These are phyloP conservation scores for Eulemur rubriventer DNA, from an alignment of 2,797 vertebrate species.

Conservation along the genomic window DNA sequence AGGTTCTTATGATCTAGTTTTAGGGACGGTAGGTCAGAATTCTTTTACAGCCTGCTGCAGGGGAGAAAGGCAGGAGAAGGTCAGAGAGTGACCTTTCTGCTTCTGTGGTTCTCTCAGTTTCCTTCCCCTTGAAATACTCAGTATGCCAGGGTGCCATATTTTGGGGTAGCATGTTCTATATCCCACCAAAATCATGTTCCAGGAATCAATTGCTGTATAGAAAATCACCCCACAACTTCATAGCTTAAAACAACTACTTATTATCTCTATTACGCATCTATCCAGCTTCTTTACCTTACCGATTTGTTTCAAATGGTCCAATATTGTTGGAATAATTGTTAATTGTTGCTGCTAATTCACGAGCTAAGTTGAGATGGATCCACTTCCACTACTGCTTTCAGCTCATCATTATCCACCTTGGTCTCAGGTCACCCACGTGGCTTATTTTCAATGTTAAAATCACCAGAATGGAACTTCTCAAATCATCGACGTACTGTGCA, in stretches of 20 bases:
- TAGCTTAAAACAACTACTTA: background rate
- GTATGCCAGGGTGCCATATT: background rate
- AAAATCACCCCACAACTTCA: background rate
- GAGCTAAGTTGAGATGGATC: too few species aligned
- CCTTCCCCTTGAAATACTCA: background rate
- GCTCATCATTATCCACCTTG: too few species aligned
- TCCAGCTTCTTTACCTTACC: too few species aligned
- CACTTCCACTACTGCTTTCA: too few species aligned
- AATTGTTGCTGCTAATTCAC: too few species aligned
- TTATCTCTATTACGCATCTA: background rate
- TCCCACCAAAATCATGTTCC: background rate
- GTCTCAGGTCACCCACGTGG: too few species aligned
- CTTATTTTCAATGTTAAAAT: too few species aligned
- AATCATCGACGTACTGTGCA: too few species aligned
- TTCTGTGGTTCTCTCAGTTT: background rate
- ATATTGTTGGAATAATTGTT: too few species aligned
- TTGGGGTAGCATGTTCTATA: background rate
- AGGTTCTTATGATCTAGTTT: background rate
- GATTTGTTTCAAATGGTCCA: too few species aligned
- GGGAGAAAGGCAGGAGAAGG: background rate
- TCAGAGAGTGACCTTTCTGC: background rate
- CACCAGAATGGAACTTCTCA: too few species aligned
- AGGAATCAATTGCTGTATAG: background rate
- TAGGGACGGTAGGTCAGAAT: background rate
- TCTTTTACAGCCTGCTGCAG: background rate